Evolutionary conservation across 64 coral and sea anemone genomes (phyloP), one percentile per base, ranked within the genome.

Genomic region (Montipora foliosa): DNA sequence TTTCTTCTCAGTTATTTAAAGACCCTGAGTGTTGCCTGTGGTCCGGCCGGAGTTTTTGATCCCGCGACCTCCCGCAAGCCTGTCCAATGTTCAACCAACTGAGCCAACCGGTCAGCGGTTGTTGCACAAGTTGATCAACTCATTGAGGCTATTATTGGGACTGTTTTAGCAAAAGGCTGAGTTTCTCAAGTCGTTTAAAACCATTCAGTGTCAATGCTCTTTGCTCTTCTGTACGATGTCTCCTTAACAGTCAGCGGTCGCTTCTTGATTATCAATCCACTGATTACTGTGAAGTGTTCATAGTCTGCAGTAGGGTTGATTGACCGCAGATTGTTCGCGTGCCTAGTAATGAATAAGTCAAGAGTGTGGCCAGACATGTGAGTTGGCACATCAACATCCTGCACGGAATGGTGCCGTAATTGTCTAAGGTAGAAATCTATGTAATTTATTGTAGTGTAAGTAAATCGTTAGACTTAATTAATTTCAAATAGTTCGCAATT

Each of bases 161-260:
- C 16, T 44, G 76, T 90, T 55, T 91, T 91, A 62, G 78, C 89
- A 91, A 19, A 91, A 59, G 72, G 89, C 89, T 91, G 89, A 91
- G 62, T 91, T 71, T 71, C 14, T 62, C 89, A 91, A 46, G 61
- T 91, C 66, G 22, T 37, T 60, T 25, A 5, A 77, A 78, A 89
- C 75, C 24, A 78, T 79, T 89, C 74, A 59, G 78, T 89, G 73
- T 87, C 47, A 74, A 75, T 88, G 22, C 67, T 5, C 22, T 88
- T 88, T 0, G 74, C 0, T 52, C 22, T 88, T 24, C 86, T 75
- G n/a, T 88, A 88, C 74, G 86, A 88, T 88, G 76, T 44, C 68
- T 87, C 15, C 15, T 74, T 29, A 25, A 88, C 4, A 74, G 70
- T 88, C 17, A 48, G 66, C 67, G 84, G 74, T 50, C 67, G 84